Conservation (phyloP, 2,797 vertebrate species). For the Triplophysa bombifrons region DNA sequence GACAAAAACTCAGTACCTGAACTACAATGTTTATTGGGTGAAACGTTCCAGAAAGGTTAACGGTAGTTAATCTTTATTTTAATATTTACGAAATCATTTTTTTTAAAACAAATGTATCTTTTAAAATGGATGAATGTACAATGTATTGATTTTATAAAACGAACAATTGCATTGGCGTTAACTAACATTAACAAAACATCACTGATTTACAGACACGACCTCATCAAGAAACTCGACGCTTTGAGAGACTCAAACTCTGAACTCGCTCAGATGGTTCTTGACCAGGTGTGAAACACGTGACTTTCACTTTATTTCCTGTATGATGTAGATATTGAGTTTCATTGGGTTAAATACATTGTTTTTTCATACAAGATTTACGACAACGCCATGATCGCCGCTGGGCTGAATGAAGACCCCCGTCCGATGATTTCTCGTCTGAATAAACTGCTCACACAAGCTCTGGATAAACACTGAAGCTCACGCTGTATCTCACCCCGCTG, state of each 20-base stretch:
- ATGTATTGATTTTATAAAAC: neutral
- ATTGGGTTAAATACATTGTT: neutral
- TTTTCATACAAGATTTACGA: conserved; percentile 84
- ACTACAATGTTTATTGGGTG: no score
- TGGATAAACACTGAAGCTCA: conserved; percentile 83
- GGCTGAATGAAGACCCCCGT: conserved; percentile 90
- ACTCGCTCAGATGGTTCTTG: conserved; percentile 87
- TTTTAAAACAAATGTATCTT: no score
- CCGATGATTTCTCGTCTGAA: conserved; percentile 91
- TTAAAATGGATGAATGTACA: no score
- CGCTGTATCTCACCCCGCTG: neutral
- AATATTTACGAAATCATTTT: no score
- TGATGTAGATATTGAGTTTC: no score
- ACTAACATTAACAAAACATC: neutral
- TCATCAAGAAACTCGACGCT: conserved; percentile 87
- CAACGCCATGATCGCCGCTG: conserved; percentile 95
- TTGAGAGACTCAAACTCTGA: conserved; percentile 84
- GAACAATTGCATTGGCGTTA: no score
- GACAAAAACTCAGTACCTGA: neutral
- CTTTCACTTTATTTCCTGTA: neutral
- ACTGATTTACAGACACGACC: conserved; percentile 74
- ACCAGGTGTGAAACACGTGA: conserved; percentile 81
- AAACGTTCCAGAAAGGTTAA: no score
- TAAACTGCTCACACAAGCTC: conserved; percentile 84
- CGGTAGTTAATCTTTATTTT: no score